Percentiles rank a stretch among this genome's conserved stretches.
Conservation (phyloP, 2,888 invertebrate genomes). For the Theodoxus fluviatilis region DNA sequence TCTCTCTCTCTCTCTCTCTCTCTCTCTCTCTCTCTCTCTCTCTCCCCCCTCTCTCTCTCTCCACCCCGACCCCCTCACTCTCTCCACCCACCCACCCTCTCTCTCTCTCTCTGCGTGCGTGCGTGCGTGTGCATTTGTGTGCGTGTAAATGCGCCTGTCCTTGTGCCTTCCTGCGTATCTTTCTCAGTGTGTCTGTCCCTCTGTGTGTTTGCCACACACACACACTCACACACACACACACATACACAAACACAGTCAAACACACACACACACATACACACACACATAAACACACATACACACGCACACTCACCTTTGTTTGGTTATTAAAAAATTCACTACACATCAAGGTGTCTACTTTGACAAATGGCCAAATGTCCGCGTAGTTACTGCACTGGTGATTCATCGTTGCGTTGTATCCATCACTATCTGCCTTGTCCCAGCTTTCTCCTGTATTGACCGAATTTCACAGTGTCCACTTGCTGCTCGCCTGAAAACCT, state of each 20-base stretch:
- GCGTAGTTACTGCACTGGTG: no score
- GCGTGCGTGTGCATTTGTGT: neutral
- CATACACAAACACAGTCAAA: constrained; percentile 8
- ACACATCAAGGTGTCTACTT: no score
- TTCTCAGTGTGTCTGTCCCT: neutral
- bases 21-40: neutral
- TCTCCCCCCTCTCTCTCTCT: neutral
- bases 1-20: neutral
- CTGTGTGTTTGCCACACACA: neutral
- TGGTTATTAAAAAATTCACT: no score
- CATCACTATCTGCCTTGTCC: no score
- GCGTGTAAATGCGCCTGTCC: neutral
- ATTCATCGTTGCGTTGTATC: no score
- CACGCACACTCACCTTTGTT: neutral
- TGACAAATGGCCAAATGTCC: no score
- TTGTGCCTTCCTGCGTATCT: neutral
- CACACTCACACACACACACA: constrained; percentile 1
- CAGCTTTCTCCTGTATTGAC: no score
- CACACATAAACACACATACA: constrained; percentile 4
- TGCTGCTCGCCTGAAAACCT: no score
- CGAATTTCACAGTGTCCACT: no score
- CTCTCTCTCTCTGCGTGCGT: neutral
- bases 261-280: constrained; percentile 11
- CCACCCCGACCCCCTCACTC: constrained; percentile 12
- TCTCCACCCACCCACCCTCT: constrained; percentile 9